Evolutionary conservation across 2,888 invertebrate genomes (phyloP).

Genomic region (Empis stercorea): DNA sequence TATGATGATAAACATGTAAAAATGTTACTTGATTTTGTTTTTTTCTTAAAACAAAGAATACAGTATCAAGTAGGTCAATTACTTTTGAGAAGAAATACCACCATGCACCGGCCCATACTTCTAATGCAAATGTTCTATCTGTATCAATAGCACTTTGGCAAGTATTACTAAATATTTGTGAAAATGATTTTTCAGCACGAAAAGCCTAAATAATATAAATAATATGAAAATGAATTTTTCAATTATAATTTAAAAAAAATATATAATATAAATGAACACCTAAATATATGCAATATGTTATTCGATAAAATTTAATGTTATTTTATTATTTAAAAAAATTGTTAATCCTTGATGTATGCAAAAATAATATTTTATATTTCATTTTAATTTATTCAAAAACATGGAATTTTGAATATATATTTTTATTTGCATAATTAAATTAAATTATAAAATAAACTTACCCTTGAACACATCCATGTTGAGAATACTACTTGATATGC

Average conservation of each 20-base stretch:
- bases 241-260: neutral
- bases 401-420: too few relatives aligned
- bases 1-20: constrained; percentile 82
- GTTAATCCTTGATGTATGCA: neutral
- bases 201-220: constrained; percentile 36
- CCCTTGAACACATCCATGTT: constrained; percentile 46
- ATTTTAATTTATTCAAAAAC: too few relatives aligned
- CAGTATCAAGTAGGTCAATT: constrained; percentile 63
- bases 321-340: constrained; percentile 4
- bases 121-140: constrained; percentile 18
- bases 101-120: constrained; percentile 45
- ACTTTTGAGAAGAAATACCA: constrained; percentile 71
- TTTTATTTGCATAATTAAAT: neutral
- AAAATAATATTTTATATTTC: too few relatives aligned
- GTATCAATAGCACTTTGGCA: constrained; percentile 5
- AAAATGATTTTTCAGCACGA: constrained; percentile 38
- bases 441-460: constrained; percentile 15
- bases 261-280: neutral
- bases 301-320: neutral
- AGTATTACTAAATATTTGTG: constrained; percentile 42
- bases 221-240: neutral
- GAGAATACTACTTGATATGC: constrained; percentile 80
- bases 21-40: constrained; percentile 80
- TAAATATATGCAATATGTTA: neutral
- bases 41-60: constrained; percentile 82